phyloP scores from a whole-genome alignment of 2,797 vertebrate genomes.

The Melopsittacus undulatus region DNA sequence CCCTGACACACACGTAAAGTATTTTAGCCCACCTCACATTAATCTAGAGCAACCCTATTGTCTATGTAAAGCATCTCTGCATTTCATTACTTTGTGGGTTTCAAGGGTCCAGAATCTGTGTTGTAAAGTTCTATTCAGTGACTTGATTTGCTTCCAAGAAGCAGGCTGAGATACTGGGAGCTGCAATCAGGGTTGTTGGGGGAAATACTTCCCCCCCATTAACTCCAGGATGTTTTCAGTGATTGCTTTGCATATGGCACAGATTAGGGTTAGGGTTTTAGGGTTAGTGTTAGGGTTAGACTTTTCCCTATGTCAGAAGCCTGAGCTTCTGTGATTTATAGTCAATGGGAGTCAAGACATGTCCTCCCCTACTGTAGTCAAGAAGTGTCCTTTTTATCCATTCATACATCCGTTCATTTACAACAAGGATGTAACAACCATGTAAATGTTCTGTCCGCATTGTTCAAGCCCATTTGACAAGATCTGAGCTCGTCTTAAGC shows the following conservation, averaged over 20 bases:
- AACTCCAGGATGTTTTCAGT: not conserved
- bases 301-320: not conserved
- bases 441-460: not conserved
- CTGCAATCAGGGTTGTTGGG: not conserved
- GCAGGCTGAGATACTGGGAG: not conserved
- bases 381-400: not conserved
- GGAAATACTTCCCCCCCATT: not conserved
- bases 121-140: not conserved
- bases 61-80: not conserved
- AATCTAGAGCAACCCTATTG: not conserved
- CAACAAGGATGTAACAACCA: not conserved
- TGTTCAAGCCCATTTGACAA: not conserved
- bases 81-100: not conserved
- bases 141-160: not conserved
- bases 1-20: not conserved
- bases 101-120: not conserved
- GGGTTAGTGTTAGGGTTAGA: too few relatives aligned
- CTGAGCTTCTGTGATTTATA: not conserved
- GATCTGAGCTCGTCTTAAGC: conserved; percentile 8
- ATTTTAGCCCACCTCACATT: not conserved
- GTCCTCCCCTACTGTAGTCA: not conserved
- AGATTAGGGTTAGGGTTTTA: too few relatives aligned
- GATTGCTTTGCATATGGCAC: not conserved
- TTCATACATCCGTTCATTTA: not conserved
- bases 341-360: not conserved